phyloP scores from a whole-genome alignment of 1,140 invertebrate species.

The Himalopsyche phryganea region DNA sequence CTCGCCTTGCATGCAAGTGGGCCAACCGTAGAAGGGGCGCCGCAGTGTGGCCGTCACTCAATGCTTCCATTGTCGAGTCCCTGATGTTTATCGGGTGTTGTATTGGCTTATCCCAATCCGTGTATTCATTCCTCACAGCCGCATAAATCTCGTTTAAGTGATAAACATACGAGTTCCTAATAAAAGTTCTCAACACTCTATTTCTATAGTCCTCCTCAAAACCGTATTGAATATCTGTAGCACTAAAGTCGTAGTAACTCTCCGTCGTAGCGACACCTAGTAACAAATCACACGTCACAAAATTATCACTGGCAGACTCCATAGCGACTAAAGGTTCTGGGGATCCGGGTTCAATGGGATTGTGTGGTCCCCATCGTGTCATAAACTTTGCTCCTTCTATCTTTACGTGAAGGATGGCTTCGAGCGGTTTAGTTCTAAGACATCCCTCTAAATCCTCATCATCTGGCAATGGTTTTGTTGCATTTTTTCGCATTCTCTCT shows the following conservation, averaged over 20 bases:
- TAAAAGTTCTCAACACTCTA: constrained; percentile 73
- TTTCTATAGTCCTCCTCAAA: constrained; percentile 75
- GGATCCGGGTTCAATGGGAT: constrained; percentile 58
- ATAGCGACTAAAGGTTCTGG: constrained; percentile 61
- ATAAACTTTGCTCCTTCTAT: constrained; percentile 61
- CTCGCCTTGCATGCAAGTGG: constrained; percentile 66
- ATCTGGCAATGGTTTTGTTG: constrained; percentile 24
- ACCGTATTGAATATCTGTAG: constrained; percentile 70
- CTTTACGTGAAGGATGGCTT: constrained; percentile 59
- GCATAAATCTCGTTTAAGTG: constrained; percentile 91
- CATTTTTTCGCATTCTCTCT: constrained; percentile 26
- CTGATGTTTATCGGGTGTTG: constrained; percentile 77
- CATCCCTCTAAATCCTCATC: constrained; percentile 52
- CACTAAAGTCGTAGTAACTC: constrained; percentile 72
- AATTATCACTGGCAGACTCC: constrained; percentile 64
- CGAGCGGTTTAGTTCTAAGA: constrained; percentile 56
- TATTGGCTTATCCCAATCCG: constrained; percentile 84
- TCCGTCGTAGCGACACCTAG: constrained; percentile 70
- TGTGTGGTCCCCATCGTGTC: constrained; percentile 57
- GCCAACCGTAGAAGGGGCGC: constrained; percentile 67
- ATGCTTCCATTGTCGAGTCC: constrained; percentile 81
- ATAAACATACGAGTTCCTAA: constrained; percentile 81
- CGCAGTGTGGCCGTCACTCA: constrained; percentile 80
- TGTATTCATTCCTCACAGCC: constrained; percentile 88
- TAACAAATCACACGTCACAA: constrained; percentile 66